These are phyloP conservation scores for Barbus barbus DNA, from an alignment of 2,113 vertebrate species.

Conservation along the genomic window DNA sequence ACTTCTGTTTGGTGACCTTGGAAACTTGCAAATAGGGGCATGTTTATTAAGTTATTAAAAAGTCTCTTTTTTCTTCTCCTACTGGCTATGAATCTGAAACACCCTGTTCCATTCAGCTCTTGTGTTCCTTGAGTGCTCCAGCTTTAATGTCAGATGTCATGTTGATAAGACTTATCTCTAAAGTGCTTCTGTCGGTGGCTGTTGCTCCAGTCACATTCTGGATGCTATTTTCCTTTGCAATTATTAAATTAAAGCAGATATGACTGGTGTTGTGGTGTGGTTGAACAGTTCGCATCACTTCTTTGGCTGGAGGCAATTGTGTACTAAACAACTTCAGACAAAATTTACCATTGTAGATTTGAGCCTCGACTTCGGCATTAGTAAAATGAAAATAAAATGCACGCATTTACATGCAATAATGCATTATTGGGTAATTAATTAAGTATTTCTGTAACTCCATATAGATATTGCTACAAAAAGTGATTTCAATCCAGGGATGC, in stretches of 20 bases:
- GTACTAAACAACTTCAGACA: neutral
- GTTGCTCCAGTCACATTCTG: slow-evolving; percentile 4
- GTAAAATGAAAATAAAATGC: neutral
- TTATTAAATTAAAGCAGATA: slow-evolving; percentile 16
- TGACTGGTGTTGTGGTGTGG: slow-evolving; percentile 22
- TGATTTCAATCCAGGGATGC: neutral
- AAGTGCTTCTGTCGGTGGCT: neutral
- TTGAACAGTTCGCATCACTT: neutral
- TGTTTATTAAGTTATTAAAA: neutral
- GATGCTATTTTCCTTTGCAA: neutral
- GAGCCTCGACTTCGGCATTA: neutral
- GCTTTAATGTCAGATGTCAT: slow-evolving; percentile 3
- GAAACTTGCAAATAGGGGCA: neutral
- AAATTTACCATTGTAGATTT: neutral
- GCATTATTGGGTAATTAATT: too few species aligned
- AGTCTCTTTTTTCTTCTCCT: neutral
- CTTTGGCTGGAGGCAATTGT: neutral
- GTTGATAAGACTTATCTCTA: slow-evolving; percentile 8
- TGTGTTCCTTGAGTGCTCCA: neutral
- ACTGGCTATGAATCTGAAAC: neutral
- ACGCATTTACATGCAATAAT: neutral
- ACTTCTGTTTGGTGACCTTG: neutral
- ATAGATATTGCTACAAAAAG: neutral
- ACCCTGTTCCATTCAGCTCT: neutral
- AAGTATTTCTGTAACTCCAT: neutral